Conservation (phyloP, 2,797 vertebrate species). For the Eupleurogrammus muticus region DNA sequence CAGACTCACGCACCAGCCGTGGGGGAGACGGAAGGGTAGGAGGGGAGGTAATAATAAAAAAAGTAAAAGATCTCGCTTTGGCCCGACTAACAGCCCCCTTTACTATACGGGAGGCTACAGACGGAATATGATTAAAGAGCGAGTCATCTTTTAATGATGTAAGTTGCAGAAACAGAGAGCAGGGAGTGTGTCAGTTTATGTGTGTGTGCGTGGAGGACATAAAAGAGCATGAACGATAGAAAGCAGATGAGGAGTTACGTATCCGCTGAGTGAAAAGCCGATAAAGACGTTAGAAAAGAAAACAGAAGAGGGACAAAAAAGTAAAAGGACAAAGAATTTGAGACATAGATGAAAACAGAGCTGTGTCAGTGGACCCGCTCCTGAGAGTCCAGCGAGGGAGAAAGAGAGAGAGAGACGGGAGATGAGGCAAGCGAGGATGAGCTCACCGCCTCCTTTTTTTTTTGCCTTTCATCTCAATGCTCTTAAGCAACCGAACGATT, state of each 20-base stretch:
- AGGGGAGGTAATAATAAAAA: background rate
- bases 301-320: background rate
- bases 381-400: slow-evolving; percentile 34
- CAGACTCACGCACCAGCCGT: background rate
- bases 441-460: slow-evolving; percentile 44
- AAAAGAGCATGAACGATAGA: slow-evolving; percentile 27
- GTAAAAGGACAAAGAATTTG: background rate
- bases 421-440: slow-evolving; percentile 60
- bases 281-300: background rate
- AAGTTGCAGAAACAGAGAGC: slow-evolving; percentile 33
- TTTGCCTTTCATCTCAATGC: slow-evolving; percentile 42
- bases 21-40: background rate
- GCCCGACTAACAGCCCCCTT: slow-evolving; percentile 17
- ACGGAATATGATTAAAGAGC: slow-evolving; percentile 45
- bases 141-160: slow-evolving; percentile 47
- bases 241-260: slow-evolving; percentile 8
- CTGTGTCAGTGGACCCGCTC: slow-evolving; percentile 27
- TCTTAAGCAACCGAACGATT: slow-evolving; percentile 55
- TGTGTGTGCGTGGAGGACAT: background rate
- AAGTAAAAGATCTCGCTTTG: slow-evolving; percentile 1
- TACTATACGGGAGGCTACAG: slow-evolving; percentile 23
- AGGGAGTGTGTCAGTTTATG: no score
- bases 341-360: slow-evolving; percentile 28
- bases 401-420: slow-evolving; percentile 32
- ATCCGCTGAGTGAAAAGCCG: slow-evolving; percentile 6